Evolutionary conservation across 2,888 invertebrate genomes (phyloP).

Genomic region (Sarcophaga caerulescens): DNA sequence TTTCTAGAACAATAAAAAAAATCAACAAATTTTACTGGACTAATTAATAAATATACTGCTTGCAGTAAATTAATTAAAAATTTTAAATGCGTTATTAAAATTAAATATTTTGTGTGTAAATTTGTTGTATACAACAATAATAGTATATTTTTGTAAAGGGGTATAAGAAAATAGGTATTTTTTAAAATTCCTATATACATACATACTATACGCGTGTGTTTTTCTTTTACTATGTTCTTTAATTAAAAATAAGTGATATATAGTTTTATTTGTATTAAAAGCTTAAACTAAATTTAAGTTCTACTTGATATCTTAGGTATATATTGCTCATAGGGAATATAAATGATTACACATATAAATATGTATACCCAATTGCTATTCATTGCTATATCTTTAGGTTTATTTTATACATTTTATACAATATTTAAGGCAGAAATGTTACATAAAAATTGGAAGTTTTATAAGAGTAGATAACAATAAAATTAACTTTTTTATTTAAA

Average conservation of each 20-base stretch:
- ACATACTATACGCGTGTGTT: conserved; percentile 3
- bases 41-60: background rate
- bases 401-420: conserved; percentile 46
- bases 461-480: conserved; percentile 36
- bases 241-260: background rate
- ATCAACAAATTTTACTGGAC: conserved; percentile 16
- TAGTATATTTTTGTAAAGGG: conserved; percentile 52
- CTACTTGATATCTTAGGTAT: conserved; percentile 37
- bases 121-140: conserved; percentile 12
- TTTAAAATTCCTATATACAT: conserved; percentile 38
- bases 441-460: conserved; percentile 59
- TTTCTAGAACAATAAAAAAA: background rate
- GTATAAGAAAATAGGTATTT: conserved; percentile 63
- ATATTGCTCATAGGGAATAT: conserved; percentile 48
- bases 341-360: background rate
- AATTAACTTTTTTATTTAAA: conserved; percentile 12
- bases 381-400: conserved; percentile 17
- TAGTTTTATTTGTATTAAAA: conserved; percentile 37
- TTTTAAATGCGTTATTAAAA: background rate
- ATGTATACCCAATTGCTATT: conserved; percentile 25
- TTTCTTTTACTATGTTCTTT: background rate
- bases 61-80: background rate
- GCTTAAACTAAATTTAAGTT: conserved; percentile 43
- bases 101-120: conserved; percentile 12
- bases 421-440: conserved; percentile 68